Evolutionary conservation across 2,888 invertebrate genomes (phyloP), one percentile per base, ranked within the genome.

Genomic region (Troides helena): DNA sequence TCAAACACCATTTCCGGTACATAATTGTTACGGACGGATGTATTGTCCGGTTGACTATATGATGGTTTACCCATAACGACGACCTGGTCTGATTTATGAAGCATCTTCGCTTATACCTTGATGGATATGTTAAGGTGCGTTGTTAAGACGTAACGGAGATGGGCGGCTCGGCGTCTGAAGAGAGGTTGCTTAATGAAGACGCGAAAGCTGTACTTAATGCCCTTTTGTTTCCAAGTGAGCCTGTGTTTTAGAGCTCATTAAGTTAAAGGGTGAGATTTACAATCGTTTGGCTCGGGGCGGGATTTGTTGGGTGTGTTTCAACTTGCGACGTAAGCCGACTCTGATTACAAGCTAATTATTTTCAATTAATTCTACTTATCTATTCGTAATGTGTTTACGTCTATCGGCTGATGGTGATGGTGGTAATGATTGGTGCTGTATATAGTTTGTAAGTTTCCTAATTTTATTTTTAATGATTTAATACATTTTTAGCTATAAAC

Each of bases 241-340:
- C 87, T 90, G 90, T 86, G 83, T 89, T 90, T 89, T 86, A 89
- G 86, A 85, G 87, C 88, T 89, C 90, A 88, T 91, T 90, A 89
- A 86, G 86, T 88, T 85, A 88, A 85, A 85, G 80, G 82, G 82
- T 82, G 81, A 80, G 85, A 84, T 86, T 88, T 85, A 84, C 84
- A 86, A 84, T 86, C 85, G 82, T 84, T 85, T 81, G 73, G 74
- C 76, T 76, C 78, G 77, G 39, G 74, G 74, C 70, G 71, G 70
- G 75, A 76, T 78, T 77, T 77, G 75, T 74, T 74, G 71, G 72
- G 72, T 72, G 67, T 68, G 73, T 74, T 71, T 68, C 72, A 5
- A 39, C 61, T 57, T 62, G 65, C 63, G 23, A 53, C 39, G 67
- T 62, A 43, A 3, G n/a, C 39, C 10, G 50, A 36, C 53, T 62